Percentiles rank a stretch among this genome's conserved stretches.
Conservation (phyloP, 2,888 invertebrate genomes). For the Tenthredo distinguenda region DNA sequence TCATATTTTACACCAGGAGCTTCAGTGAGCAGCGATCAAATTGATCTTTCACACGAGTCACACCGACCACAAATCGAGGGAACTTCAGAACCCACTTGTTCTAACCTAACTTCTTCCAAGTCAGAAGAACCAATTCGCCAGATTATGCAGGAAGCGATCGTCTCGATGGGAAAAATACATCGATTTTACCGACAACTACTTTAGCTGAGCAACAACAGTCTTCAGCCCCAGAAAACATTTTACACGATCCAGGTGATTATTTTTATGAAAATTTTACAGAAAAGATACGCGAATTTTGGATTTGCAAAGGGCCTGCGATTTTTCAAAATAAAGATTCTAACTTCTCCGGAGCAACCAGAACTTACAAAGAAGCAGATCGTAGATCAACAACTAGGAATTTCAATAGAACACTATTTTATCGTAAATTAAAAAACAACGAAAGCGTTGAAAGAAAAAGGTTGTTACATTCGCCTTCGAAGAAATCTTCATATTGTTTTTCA, state of each 20-base stretch:
- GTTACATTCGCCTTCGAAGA: conserved; percentile 58
- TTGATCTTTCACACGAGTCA: conserved; percentile 43
- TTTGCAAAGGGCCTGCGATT: conserved; percentile 58
- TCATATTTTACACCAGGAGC: conserved; percentile 54
- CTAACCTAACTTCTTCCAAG: background rate
- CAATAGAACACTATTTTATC: conserved; percentile 54
- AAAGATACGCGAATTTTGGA: conserved; percentile 58
- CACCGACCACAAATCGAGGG: conserved; percentile 38
- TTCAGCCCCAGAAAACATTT: conserved; percentile 5
- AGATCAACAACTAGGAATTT: conserved; percentile 58
- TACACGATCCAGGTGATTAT: conserved; percentile 52
- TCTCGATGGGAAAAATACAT: background rate
- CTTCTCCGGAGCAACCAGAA: conserved; percentile 57
- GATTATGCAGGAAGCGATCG: too few species aligned
- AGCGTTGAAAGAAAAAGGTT: conserved; percentile 43
- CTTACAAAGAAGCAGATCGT: conserved; percentile 54
- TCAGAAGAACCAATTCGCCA: background rate
- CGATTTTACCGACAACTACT: conserved; percentile 38
- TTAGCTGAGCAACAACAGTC: background rate
- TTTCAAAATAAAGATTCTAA: conserved; percentile 59
- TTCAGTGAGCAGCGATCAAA: conserved; percentile 39
- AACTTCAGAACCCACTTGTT: background rate
- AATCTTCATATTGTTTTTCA: conserved; percentile 56
- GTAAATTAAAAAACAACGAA: conserved; percentile 57
- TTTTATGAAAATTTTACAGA: conserved; percentile 57